Base-by-base conservation (phyloP, 1,140 invertebrate species). In the Brachystomella parvula region DNA sequence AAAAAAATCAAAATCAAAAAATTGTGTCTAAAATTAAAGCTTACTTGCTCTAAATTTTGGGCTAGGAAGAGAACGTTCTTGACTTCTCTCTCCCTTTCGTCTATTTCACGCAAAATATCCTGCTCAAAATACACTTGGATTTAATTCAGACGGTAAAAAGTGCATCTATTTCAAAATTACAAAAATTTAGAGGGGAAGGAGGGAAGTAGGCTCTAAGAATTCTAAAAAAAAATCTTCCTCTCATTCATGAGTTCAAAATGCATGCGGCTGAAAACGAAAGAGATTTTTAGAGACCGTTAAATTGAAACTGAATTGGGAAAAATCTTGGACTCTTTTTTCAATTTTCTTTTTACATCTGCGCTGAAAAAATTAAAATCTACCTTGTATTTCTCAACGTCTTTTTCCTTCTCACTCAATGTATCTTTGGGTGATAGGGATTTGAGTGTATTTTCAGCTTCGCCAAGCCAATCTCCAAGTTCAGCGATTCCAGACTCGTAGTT, bases 401-500 rank as follows among this genome's bases (percentile, higher is more conserved):
- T 90, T 66, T 89, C 83, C 77, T 96, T 96, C 74, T 96, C 92
- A 74, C 94, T 89, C 0, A 94, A 79, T 1, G 90, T 89, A 49
- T 89, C 86, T 75, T 88, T 90, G 1, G 88, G 82, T 21, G 83
- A 82, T 75, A 92, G 96, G 73, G 91, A 92, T 77, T 95, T 95
- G 24, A 96, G 80, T 26, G 85, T 84, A 65, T 85, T 84, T 80
- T 97, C 94, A 30, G 90, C 87, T 68, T 94, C 92, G 64, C 83
- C 85, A 56, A 96, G 78, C 90, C 92, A 95, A 24, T 82, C 79
- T 47, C 92, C 82, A 31, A 96, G 79, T 47, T 86, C 82, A 70
- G 94, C 91, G 72, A 94, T 84, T 1, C 89, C 88, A 64, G 85
- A 84, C 75, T 96, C 93, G 75, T 94, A 96, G 65, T 92, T 89